Conservation (phyloP, 2,797 vertebrate genomes). For the Steatocranus sp. region DNA sequence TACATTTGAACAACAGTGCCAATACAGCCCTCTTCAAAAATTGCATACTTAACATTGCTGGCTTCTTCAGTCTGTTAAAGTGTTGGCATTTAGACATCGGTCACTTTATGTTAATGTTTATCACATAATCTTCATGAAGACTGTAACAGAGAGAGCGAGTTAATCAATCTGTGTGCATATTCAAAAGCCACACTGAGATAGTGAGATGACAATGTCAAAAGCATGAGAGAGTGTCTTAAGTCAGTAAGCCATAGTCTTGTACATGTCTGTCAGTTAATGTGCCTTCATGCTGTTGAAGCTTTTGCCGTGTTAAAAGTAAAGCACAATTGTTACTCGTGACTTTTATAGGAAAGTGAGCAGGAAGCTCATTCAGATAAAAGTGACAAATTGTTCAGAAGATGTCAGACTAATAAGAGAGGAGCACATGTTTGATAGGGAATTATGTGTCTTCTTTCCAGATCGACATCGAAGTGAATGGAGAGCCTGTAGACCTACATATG, state of each 20-base stretch:
- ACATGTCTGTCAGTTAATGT: background rate
- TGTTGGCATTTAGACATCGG: background rate
- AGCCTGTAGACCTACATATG: conserved; percentile 95
- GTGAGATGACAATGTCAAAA: background rate
- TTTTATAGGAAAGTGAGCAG: background rate
- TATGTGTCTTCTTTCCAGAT: conserved; percentile 75
- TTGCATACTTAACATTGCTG: background rate
- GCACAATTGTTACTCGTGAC: background rate
- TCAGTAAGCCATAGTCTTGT: background rate
- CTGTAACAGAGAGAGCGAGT: background rate
- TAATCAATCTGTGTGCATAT: background rate
- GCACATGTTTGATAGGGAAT: background rate
- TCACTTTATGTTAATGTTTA: background rate
- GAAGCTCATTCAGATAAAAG: background rate
- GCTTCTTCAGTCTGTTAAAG: background rate
- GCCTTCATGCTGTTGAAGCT: background rate
- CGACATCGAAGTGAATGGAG: conserved; percentile 97
- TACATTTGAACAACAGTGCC: background rate
- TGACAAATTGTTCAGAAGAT: background rate
- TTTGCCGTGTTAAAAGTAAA: background rate
- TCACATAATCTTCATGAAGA: background rate
- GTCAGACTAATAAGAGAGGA: background rate
- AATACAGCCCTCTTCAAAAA: background rate
- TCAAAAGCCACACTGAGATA: background rate
- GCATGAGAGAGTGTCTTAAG: background rate